Evolutionary conservation across 2,888 invertebrate species (phyloP), one percentile per base, ranked within the genome.

Genomic region (Ichneumoninae sp.): DNA sequence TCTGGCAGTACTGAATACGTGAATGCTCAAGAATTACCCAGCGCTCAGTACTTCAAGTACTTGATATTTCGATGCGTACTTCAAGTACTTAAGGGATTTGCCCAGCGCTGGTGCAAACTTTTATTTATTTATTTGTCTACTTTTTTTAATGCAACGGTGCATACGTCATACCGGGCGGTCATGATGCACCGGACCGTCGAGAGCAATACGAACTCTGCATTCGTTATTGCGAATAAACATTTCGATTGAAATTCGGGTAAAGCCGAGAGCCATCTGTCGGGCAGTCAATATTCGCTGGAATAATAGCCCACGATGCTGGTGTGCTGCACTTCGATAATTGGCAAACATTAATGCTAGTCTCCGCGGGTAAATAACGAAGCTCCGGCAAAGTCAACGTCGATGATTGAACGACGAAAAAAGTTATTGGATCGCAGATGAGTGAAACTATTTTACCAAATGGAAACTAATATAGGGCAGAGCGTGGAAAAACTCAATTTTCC

Each of bases 181-280:
- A 7, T 62, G 3, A 47, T 62, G 16, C 33, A 8, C 26, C 47
- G 40, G 26, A 1, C 5, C 26, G 19, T 8, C n/a, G n/a, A 7
- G 30, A 3, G 8, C 19, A 10, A 16, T 47, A 50, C 47, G 16
- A 30, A 1, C n/a, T 74, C 19, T 47, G 47, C 57, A 13, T 57
- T 50, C 60, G 62, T 47, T 62, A 57, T 26, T 72, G 74, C 69
- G 75, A 69, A 10, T 26, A 26, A 86, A 87, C 86, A 88, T 89
- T 89, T 88, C 86, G 85, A 87, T 89, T 88, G 85, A 83, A 85
- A 87, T 80, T 83, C 86, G 83, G 33, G 79, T 81, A 84, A 87
- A 88, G 81, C 82, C 60, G 78, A n/a, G 83, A 60, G 84, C 57
- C 66, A 62, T 80, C 80, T 81, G 81, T 79, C 80, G 82, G 72